Evolutionary conservation across 2,797 vertebrate species (phyloP), one percentile per base, ranked within the genome.

Genomic region (Myripristis murdjan): DNA sequence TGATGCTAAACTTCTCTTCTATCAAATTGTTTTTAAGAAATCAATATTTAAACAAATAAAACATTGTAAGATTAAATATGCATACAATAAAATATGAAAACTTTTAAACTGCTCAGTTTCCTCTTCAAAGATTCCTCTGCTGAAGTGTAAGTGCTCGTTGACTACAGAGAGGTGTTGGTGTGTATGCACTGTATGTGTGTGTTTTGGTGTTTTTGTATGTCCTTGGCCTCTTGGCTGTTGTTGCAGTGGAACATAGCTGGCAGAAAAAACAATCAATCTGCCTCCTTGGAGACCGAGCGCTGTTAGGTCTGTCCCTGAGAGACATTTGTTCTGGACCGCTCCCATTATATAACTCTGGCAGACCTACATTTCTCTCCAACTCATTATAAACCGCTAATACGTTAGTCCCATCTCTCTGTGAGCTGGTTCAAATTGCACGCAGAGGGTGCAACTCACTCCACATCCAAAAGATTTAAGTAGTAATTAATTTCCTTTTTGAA

Each of bases 221-320:
- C 78, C 70, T 79, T 71, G 70, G 43, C 28, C 62, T 18, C 55
- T 60, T 52, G 51, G 52, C 52, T 31, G 51, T 75, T 43, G 61
- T 64, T 41, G 64, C 64, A 41, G 41, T 41, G 18, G 20, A 88
- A 78, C 46, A 53, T 28, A 74, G 48, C 64, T 72, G 43, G 49
- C 31, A 39, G 35, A 57, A 53, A 74, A 80, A 82, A 78, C 61
- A 80, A 81, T 84, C 68, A 68, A 28, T 9, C 46, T 16, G 44
- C 26, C 73, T 90, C 85, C 82, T 79, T 53, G 47, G 86, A 85
- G 83, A 81, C 81, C 5, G n/a, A 64, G 54, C 24, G 67, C 51
- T 46, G 46, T 81, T 39, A 39, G 55, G 28, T 64, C 70, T 58
- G 49, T 81, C 72, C 77, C 75, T 23, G 23, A 64, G 85, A 82